Evolutionary conservation across 2,888 invertebrate genomes (phyloP), one percentile per base, ranked within the genome.

Genomic region (Urechis unicinctus): DNA sequence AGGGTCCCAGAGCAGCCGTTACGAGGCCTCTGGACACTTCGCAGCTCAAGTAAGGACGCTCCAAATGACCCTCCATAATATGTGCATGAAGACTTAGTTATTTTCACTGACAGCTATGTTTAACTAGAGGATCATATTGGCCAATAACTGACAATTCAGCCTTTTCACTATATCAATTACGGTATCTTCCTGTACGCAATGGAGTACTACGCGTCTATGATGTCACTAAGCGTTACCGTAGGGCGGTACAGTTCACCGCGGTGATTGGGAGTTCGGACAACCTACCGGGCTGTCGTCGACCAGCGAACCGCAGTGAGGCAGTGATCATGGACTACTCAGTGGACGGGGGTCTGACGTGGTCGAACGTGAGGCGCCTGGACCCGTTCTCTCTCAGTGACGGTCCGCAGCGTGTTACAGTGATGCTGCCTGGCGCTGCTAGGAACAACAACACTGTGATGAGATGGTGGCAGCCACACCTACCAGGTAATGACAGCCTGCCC

Each of bases 391-490:
- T 61, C 25, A 60, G 52, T 45, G 49, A 52, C 22, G 46, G 24
- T 6, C 53, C 61, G 13, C 55, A 58, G 26, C 48, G 49, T 1
- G 50, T 77, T 3, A 66, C 66, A 22, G 48, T 78, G 4, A 63
- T 67, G 5, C 61, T 79, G 13, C 78, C 79, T 3, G 55, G 59
- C 3, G 68, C 64, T 21, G 76, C 79, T 9, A 75, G 74, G 61
- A 69, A 74, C 1, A 64, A 66, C 6, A 60, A 63, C 5, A 78
- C 79, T 3, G 68, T 70, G 30, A 72, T 79, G 56, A 66, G 78
- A 22, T 79, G 78, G 75, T 77, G 78, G 77, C 79, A 79, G 58
- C 76, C 62, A 17, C 36, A 72, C 4, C 69, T 69, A n/a, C 72
- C 71, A 66, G 73, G 75, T 73, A 58, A 30, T n/a, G n/a, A n/a